phyloP scores from a whole-genome alignment of 2,113 vertebrate species.

The Phalacrocorax pelagicus region DNA sequence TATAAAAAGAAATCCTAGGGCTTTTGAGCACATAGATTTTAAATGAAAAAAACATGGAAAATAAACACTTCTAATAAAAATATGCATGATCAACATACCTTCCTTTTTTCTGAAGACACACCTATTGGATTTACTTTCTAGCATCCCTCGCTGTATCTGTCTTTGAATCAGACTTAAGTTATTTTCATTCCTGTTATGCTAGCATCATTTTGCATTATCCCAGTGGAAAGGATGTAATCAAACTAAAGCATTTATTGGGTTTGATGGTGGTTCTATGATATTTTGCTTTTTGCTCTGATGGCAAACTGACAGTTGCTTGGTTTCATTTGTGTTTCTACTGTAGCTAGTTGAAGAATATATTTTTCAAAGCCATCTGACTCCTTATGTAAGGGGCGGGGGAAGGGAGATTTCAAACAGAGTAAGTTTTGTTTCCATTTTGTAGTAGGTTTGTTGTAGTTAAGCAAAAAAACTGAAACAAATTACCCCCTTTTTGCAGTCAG shows the following conservation, averaged over 20 bases:
- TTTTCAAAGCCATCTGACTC: not conserved
- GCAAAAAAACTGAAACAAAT: not conserved
- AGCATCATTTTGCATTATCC: not conserved
- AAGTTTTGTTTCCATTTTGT: not conserved
- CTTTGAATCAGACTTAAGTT: not conserved
- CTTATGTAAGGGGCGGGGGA: fast-evolving
- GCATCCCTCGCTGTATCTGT: not conserved
- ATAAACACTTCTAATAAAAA: not conserved
- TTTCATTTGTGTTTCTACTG: not conserved
- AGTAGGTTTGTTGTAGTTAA: not conserved
- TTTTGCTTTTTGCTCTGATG: not conserved
- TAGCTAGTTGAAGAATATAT: not conserved
- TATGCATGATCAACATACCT: not conserved
- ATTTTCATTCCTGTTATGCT: not conserved
- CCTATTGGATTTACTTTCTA: not conserved
- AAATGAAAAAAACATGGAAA: not conserved
- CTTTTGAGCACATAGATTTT: not conserved
- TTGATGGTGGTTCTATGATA: not conserved
- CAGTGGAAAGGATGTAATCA: slow-evolving; percentile 2
- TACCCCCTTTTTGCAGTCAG: not conserved
- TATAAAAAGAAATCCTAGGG: not conserved
- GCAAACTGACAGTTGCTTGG: not conserved
- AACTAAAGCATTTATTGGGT: not conserved
- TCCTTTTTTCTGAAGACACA: not conserved
- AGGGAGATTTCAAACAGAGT: not conserved